Percentiles rank a stretch among this genome's conserved stretches.
Conservation (phyloP, 2,113 vertebrate genomes). For the Prolemur simus region DNA sequence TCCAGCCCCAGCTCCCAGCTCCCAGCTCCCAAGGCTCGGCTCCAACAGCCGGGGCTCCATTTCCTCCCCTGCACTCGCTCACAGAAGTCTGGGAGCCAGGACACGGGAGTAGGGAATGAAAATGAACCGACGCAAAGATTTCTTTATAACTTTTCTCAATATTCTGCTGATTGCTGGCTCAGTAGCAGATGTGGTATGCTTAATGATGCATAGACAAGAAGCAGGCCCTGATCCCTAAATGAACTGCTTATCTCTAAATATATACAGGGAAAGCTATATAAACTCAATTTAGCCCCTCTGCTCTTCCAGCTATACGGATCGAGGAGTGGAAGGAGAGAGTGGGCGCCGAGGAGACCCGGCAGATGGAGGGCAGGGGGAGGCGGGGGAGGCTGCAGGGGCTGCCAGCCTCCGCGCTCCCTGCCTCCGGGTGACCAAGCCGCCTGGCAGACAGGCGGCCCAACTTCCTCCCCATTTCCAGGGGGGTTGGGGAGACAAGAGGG, state of each 20-base stretch:
- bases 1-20: neutral
- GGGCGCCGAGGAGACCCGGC: slow-evolving; percentile 69
- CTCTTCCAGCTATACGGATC: slow-evolving; percentile 78
- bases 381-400: neutral
- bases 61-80: neutral
- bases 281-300: slow-evolving; percentile 83
- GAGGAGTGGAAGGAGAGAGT: slow-evolving; percentile 71
- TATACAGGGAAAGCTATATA: slow-evolving; percentile 85
- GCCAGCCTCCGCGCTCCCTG: rapidly evolving
- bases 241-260: slow-evolving; percentile 89
- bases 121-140: slow-evolving; percentile 80
- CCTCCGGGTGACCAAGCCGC: neutral
- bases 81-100: slow-evolving; percentile 59
- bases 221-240: slow-evolving; percentile 88
- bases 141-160: slow-evolving; percentile 88
- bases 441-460: neutral
- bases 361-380: neutral
- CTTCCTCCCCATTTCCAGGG: neutral
- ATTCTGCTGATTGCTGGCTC: slow-evolving; percentile 86
- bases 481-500: neutral
- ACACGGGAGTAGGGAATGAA: neutral
- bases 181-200: slow-evolving; percentile 86
- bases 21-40: neutral
- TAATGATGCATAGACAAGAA: slow-evolving; percentile 88
- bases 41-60: slow-evolving; percentile 36